phyloP scores from a whole-genome alignment of 2,797 vertebrate species.

The Astyanax mexicanus region DNA sequence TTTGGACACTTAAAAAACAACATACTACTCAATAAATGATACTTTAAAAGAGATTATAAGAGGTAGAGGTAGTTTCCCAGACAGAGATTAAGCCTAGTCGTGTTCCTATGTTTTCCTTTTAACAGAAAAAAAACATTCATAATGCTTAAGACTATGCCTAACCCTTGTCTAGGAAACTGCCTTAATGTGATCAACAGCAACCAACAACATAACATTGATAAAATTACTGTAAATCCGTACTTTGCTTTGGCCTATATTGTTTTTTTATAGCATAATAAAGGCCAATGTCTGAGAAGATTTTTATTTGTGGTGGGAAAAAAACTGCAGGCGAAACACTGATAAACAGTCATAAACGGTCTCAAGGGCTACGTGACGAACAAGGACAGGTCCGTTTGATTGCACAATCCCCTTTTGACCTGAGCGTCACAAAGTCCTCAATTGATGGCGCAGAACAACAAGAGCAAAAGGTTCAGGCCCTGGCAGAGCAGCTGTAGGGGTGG shows the following conservation, averaged over 20 bases:
- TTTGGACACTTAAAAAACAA: too few relatives aligned
- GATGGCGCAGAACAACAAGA: constrained; percentile 70
- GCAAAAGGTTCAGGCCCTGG: constrained; percentile 65
- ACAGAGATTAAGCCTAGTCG: too few relatives aligned
- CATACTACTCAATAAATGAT: too few relatives aligned
- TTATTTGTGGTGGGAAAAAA: constrained; percentile 12
- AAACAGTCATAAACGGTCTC: constrained; percentile 62
- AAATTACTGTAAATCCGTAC: neutral
- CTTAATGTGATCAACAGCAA: too few relatives aligned
- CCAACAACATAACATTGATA: too few relatives aligned
- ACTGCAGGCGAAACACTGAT: constrained; percentile 55
- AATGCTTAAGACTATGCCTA: too few relatives aligned
- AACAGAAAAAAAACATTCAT: too few relatives aligned
- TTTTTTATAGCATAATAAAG: neutral
- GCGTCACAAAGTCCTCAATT: constrained; percentile 70
- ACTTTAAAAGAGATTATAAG: too few relatives aligned
- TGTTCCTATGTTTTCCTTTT: too few relatives aligned
- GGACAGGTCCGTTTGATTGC: constrained; percentile 63
- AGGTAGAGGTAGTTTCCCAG: too few relatives aligned
- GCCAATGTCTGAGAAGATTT: neutral
- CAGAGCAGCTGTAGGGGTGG: constrained; percentile 66
- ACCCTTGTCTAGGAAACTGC: too few relatives aligned
- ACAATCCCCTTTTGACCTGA: constrained; percentile 64
- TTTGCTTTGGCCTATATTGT: neutral
- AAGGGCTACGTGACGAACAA: constrained; percentile 70